Evolutionary conservation across 2,888 invertebrate genomes (phyloP), one percentile per base, ranked within the genome.

Genomic region (Rhingia campestris): DNA sequence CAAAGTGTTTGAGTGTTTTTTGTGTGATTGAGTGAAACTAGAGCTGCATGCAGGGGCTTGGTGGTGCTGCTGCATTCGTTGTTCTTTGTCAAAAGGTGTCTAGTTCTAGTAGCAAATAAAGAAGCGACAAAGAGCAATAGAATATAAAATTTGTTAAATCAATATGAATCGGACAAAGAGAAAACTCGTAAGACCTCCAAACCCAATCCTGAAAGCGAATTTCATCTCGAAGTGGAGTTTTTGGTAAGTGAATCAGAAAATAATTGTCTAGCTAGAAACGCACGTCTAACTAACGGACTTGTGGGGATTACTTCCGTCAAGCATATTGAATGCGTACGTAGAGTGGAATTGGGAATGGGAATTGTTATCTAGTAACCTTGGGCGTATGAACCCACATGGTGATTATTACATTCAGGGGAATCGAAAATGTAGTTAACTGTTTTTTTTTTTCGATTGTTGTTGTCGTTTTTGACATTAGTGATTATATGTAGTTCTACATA

Each of bases 201-300:
- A 95, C 91, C 95, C 95, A 2, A 92, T 94, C 82, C 93, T 94
- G 88, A 93, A 88, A 4, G 94, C 95, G 3, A 95, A 94, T 89
- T 87, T 92, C 14, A 87, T 95, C 32, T 95, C 95, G 4, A 92
- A 93, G 86, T 90, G 94, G 87, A 93, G 93, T 80, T 95, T 94
- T 90, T 94, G 94, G 95, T 96, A 91, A 92, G 94, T 92, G 41
- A 59, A 37, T 51, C 22, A 47, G 3, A n/a, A 54, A 14, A 6
- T 32, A 6, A 63, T 10, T 47, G 22, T n/a, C 4, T 41, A 12
- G 6, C 12, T 59, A 39, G 10, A 10, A 7, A 6, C 14, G 0
- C 10, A 47, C 37, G 33, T 14, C 4, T 12, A 41, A 66, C 41
- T 66, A 74, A 66, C 58, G 64, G 73, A 32, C 3, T 39, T 6